Evolutionary conservation across 2,888 invertebrate genomes (phyloP).

Genomic region (Deilephila elpenor): DNA sequence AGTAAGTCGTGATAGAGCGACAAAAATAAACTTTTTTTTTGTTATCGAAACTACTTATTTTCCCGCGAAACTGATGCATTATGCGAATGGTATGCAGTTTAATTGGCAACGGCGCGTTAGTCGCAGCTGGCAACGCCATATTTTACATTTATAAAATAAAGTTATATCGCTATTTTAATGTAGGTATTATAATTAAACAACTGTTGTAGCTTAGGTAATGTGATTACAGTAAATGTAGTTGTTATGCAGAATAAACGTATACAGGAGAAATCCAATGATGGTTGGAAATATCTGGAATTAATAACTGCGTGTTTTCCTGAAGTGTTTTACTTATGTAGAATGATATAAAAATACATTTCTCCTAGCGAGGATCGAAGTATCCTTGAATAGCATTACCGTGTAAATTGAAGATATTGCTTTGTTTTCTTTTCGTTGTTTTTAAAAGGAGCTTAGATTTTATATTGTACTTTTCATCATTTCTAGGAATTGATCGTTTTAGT

Average conservation of each 20-base stretch:
- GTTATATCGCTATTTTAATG: constrained; percentile 2
- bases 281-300: constrained; percentile 9
- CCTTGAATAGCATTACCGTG: neutral
- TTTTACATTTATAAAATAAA: neutral
- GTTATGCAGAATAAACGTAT: neutral
- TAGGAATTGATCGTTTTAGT: too few relatives aligned
- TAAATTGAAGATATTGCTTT: neutral
- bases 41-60: constrained; percentile 1
- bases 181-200: neutral
- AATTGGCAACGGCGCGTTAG: constrained; percentile 7
- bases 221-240: neutral
- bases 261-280: neutral
- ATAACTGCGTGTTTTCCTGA: neutral
- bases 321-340: neutral
- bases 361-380: neutral
- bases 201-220: neutral
- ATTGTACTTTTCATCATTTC: too few relatives aligned
- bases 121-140: neutral
- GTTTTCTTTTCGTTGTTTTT: neutral
- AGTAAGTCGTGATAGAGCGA: constrained; percentile 48
- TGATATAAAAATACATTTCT: constrained; percentile 4
- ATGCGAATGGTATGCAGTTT: constrained; percentile 2
- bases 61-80: constrained; percentile 2
- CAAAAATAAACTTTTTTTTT: constrained; percentile 40
- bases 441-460: neutral